Base-by-base conservation (phyloP, 1,140 invertebrate species). In the Delia radicum region DNA sequence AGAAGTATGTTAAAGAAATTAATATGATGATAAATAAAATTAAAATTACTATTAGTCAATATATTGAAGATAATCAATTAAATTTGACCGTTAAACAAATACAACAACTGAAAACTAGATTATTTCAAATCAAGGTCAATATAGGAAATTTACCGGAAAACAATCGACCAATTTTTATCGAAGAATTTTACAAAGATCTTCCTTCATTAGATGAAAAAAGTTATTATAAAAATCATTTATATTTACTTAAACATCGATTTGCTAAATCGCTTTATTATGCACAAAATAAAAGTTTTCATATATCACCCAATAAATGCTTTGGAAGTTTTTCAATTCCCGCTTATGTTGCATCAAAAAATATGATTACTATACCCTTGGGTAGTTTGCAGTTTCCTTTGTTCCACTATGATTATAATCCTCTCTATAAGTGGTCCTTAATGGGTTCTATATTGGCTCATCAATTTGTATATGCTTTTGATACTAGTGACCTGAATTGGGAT, bases 361-460 rank as follows among this genome's bases (percentile, higher is more conserved):
- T 75, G 0, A 75, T 83, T 0, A 48, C 82, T 24, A 12, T 83
- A 10, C 82, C 82, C 2, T 73, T 75, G 27, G 82, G 80, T 2
- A 33, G 77, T n/a, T 73, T 83, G 1, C 82, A 83, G 24, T 67
- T 62, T 61, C 82, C 82, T 1, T 18, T 82, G 0, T 79, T 75
- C 7, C 18, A 62, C 0, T 10, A 74, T 7, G 67, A 77, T 0
- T 63, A 77, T 2, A 79, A 82, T n/a, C 77, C 78, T 7, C 46
- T 83, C 6, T 80, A 81, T 24, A 80, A 80, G 46, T 42, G 78
- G 2, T 78, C 80, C 24, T 26, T 83, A 5, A 21, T 83, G 31
- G 82, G 82, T 3, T 83, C 83, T 24, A 46, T 83, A 8, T 69
- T 83, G 0, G 65, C 79, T 5, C 82, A 83, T 15, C 82, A 83